A percentile compares a stretch with the other conserved stretches of the same genome.
Conservation (phyloP, 2,888 invertebrate genomes). For the Alsophila aescularia region DNA sequence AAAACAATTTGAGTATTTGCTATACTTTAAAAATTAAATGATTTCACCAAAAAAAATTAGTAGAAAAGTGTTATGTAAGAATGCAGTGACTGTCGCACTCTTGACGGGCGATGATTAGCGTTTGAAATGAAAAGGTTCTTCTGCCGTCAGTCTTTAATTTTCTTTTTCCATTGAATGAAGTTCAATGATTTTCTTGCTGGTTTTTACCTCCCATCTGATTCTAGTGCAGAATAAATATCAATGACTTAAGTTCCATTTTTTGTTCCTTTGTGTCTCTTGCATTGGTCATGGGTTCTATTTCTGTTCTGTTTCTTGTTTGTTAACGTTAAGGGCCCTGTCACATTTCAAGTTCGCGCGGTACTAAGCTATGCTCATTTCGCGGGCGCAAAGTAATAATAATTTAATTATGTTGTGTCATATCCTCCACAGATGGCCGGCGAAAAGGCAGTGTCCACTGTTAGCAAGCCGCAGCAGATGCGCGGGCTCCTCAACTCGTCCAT, state of each 20-base stretch:
- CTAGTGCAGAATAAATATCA: background rate
- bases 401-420: no score
- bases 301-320: no score
- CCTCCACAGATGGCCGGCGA: slow-evolving; percentile 67
- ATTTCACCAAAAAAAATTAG: slow-evolving; percentile 1
- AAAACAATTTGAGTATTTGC: background rate
- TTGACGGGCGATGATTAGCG: slow-evolving; percentile 17
- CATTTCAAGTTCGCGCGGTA: no score
- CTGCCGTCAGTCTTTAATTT: background rate
- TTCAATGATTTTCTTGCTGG: background rate
- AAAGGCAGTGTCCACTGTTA: slow-evolving; percentile 66
- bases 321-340: no score
- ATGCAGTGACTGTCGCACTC: slow-evolving; percentile 36
- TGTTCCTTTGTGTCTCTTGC: background rate
- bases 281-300: no score
- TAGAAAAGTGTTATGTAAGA: slow-evolving; percentile 54
- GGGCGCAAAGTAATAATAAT: no score
- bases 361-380: no score
- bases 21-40: no score
- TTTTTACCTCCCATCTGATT: background rate
- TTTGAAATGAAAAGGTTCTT: slow-evolving; percentile 8
- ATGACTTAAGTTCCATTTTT: background rate
- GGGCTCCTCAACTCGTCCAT: slow-evolving; percentile 87
- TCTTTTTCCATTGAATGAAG: background rate
- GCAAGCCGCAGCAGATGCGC: slow-evolving; percentile 88